Evolutionary conservation across 2,113 vertebrate genomes (phyloP).

Genomic region (Zeus faber): DNA sequence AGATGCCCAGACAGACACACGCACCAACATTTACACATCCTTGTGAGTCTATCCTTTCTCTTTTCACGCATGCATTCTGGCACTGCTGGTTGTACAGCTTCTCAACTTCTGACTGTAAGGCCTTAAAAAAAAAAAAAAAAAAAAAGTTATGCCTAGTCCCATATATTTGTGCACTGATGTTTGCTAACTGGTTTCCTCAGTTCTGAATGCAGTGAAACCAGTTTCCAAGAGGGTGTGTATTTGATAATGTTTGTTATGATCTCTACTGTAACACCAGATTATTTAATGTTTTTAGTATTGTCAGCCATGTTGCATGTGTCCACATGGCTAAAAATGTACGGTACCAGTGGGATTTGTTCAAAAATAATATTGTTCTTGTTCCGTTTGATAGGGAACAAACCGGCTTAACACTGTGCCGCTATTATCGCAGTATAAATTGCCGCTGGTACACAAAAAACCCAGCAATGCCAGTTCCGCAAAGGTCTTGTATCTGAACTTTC

Average conservation of each 20-base stretch:
- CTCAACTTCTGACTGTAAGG: not conserved
- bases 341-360: too few species aligned
- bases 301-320: not conserved
- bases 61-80: not conserved
- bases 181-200: slow-evolving; percentile 21
- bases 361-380: not conserved
- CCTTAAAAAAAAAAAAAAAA: slow-evolving; percentile 9
- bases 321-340: not conserved
- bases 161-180: slow-evolving; percentile 19
- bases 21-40: not conserved
- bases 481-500: not conserved
- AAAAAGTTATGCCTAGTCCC: not conserved
- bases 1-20: not conserved
- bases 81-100: slow-evolving; percentile 12
- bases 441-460: not conserved
- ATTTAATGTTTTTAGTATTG: slow-evolving; percentile 8
- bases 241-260: slow-evolving; percentile 33
- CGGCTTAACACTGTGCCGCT: not conserved
- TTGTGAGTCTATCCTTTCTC: slow-evolving; percentile 9
- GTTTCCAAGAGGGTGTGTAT: slow-evolving; percentile 56
- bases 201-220: slow-evolving; percentile 57
- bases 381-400: not conserved
- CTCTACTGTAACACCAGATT: slow-evolving; percentile 23
- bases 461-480: not conserved
- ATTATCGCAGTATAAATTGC: not conserved